These are phyloP conservation scores for Ophioninae sp. DNA, from an alignment of 2,888 invertebrate species.

Conservation along the genomic window DNA sequence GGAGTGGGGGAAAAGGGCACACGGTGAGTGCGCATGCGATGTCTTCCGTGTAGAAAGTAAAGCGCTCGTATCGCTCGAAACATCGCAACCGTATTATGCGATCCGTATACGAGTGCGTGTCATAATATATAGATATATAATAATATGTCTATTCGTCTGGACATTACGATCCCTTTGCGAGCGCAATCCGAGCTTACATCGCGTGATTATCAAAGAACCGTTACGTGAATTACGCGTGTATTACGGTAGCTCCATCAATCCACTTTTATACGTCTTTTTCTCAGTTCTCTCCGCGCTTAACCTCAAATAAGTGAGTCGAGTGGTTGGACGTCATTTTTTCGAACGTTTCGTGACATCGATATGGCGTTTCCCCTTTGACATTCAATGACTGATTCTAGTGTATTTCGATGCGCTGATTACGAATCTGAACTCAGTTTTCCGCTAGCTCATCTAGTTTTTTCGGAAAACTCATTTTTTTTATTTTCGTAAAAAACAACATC, in stretches of 20 bases:
- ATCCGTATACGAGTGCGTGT: background rate
- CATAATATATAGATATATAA: background rate
- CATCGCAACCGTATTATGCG: background rate
- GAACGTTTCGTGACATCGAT: background rate
- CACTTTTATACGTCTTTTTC: constrained; percentile 15
- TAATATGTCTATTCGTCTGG: background rate
- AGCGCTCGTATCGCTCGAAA: constrained; percentile 40
- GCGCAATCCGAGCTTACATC: constrained; percentile 26
- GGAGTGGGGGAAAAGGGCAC: background rate
- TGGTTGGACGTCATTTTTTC: background rate
- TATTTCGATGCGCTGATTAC: too few species aligned
- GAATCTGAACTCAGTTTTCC: too few species aligned
- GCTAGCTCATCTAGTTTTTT: too few species aligned
- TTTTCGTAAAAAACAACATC: too few species aligned
- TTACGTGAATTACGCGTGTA: constrained; percentile 59
- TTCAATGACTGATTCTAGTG: too few species aligned
- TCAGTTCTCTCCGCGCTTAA: constrained; percentile 5
- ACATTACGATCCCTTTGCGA: constrained; percentile 56
- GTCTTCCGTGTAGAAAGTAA: constrained; percentile 74
- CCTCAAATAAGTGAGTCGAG: background rate
- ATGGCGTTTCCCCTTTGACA: background rate
- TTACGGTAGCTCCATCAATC: constrained; percentile 34
- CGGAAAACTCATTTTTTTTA: too few species aligned
- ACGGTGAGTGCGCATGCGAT: background rate
- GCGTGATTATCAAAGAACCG: constrained; percentile 41